Evolutionary conservation across 2,888 invertebrate genomes (phyloP), one percentile per base, ranked within the genome.

Genomic region (Plagiodera versicolora): DNA sequence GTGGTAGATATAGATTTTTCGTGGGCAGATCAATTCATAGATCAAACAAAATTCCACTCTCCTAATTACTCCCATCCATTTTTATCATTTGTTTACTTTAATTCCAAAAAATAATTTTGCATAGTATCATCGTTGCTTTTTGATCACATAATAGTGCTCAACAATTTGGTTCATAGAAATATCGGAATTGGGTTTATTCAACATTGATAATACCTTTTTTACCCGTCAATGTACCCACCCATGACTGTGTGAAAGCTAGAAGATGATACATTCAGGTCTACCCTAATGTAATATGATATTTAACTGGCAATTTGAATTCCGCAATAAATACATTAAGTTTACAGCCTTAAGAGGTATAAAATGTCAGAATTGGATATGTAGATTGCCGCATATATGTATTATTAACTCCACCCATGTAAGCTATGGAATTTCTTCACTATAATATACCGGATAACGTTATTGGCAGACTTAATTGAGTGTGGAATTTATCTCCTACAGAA

Each of bases 241-340:
- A 50, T 58, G 61, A n/a, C n/a, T 19, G 19, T 4, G 39, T 18
- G 48, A 50, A 51, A 24, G 61, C 50, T 58, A 57, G 32, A 30
- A 45, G 52, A 56, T 50, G 46, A 19, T 50, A 56, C 56, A 58
- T 48, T 53, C 62, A 18, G 49, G 54, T 19, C 64, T 63, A 61
- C 63, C 63, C 61, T 60, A 57, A 28, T 50, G 64, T 64, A 63
- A 67, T 60, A 18, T 49, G 67, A 67, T 67, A 67, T 62, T 64
- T 64, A 67, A 66, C 66, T 63, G 66, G 64, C 64, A 67, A 67
- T 68, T 64, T 66, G 68, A 68, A 70, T 68, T 68, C 70, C 66
- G 66, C 67, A 67, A 70, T 70, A 70, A 69, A 70, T 70, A 69
- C 57, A 65, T 67, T 66, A 66, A 58, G 60, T 66, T 63, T 67